These are phyloP conservation scores for Hippocampus guttulatus DNA, from an alignment of 2,113 vertebrate genomes.

Conservation along the genomic window DNA sequence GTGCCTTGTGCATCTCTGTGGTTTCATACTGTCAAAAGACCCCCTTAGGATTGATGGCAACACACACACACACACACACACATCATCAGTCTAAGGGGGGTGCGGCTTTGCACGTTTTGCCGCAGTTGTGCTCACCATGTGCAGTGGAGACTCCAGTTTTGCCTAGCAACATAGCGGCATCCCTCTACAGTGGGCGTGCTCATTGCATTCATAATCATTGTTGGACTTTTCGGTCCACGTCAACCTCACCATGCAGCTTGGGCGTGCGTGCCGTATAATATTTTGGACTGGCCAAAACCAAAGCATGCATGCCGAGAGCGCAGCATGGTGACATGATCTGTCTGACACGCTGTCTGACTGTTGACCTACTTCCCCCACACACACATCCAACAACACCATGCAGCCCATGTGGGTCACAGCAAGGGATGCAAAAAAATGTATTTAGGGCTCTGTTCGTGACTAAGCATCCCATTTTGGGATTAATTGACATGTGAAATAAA, in stretches of 20 bases:
- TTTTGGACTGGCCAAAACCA: constrained; percentile 35
- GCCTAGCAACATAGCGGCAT: constrained; percentile 63
- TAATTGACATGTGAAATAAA: neutral
- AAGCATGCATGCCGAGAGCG: constrained; percentile 46
- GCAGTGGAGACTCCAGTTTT: constrained; percentile 49
- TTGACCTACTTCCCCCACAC: constrained; percentile 63
- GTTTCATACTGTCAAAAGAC: constrained; percentile 64
- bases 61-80: constrained; percentile 4
- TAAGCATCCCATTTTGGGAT: constrained; percentile 1
- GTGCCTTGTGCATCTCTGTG: constrained; percentile 13
- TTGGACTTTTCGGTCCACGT: neutral
- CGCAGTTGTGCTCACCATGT: constrained; percentile 68
- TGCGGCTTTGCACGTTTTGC: constrained; percentile 70
- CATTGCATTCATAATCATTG: constrained; percentile 2
- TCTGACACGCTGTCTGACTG: constrained; percentile 69
- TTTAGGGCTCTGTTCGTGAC: neutral
- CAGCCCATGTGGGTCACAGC: constrained; percentile 61
- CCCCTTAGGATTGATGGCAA: constrained; percentile 62
- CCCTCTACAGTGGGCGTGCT: constrained; percentile 14
- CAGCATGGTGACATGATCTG: constrained; percentile 65
- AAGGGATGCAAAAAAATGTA: constrained; percentile 31
- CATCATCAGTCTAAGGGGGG: constrained; percentile 53
- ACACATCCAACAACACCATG: neutral
- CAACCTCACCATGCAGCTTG: neutral
- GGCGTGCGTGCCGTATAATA: constrained; percentile 25